Base-by-base conservation (phyloP, 1,140 invertebrate species). In the Ruditapes philippinarum region DNA sequence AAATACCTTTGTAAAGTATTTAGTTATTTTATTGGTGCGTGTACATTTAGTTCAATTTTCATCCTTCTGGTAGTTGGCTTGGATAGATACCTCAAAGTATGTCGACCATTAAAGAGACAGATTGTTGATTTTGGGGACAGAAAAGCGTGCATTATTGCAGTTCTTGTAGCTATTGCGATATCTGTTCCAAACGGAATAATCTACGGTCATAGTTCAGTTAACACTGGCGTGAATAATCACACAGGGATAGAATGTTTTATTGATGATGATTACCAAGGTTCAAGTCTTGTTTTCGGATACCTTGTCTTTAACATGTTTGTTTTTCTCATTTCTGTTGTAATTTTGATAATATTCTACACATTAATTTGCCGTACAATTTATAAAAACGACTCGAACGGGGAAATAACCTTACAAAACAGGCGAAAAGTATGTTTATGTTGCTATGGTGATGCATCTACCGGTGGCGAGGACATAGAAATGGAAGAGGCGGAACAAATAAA, bases 41-140 rank as follows among this genome's bases (percentile, higher is more conserved):
- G 87, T 40, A 90, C 91, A 7, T 60, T 93, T 22, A 80, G 85
- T 0, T 93, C 92, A 19, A 88, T 91, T 9, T 78, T 90, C 33
- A 92, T 90, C 19, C 65, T 93, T 65, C 38, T 92, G 14, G 91
- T 93, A 0, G 91, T 93, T 14, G 92, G 91, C 14, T 62, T 93
- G 9, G 91, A 93, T 79, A 88, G 92, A 60, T 93, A 92, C 49
- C 86, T 91, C n/a, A 89, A 91, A 74, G 92, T 93, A 14, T 93
- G 91, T 70, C 82, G 60, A 25, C 92, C 92, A 9, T 82, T 93
- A 14, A 74, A 86, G n/a, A 81, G 82, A 9, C 92, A 92, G 80
- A 89, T 93, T 36, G 60, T 90, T 28, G 88, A 84, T 40, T 83
- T 84, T 54, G 88, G 73, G 2, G 74, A 84, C 60, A 84, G 81